Percentiles rank a stretch among this genome's conserved stretches.
These are phyloP conservation scores for Nasua narica DNA, from an alignment of 2,797 vertebrate genomes.

Conservation along the genomic window DNA sequence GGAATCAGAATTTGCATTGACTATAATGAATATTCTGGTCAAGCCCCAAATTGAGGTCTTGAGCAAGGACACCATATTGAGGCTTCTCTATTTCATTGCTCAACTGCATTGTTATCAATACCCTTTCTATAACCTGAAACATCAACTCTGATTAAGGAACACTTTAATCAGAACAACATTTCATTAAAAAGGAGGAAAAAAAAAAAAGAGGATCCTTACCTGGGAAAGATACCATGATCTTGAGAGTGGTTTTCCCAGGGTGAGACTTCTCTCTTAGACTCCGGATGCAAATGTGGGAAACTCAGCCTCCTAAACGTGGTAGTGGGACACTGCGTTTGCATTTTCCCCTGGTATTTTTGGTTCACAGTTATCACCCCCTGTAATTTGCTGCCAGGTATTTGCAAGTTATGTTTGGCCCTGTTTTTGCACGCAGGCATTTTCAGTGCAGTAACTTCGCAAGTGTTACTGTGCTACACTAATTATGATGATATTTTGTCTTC, in stretches of 20 bases:
- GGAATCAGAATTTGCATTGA: background rate
- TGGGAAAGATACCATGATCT: background rate
- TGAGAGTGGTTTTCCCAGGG: background rate
- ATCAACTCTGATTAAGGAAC: conserved; percentile 5
- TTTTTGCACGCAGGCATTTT: background rate
- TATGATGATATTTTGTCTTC: background rate
- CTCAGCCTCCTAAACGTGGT: fast-evolving
- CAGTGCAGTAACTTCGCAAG: background rate
- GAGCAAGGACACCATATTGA: background rate
- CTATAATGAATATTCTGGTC: background rate
- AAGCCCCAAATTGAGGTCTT: conserved; percentile 61
- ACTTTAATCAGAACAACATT: background rate
- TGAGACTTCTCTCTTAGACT: background rate
- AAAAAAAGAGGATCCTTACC: background rate
- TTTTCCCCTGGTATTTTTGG: background rate
- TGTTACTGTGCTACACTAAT: background rate
- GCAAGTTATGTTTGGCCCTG: background rate
- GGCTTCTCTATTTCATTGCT: background rate
- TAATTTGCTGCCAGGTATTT: background rate
- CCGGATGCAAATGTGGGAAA: background rate
- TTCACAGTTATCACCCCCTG: background rate
- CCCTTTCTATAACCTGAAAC: conserved; percentile 4
- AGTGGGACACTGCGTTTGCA: background rate
- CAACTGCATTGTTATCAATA: background rate
- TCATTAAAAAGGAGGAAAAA: background rate